Evolutionary conservation across 1,140 invertebrate genomes (phyloP).

Genomic region (Dinothrombium tinctorium): DNA sequence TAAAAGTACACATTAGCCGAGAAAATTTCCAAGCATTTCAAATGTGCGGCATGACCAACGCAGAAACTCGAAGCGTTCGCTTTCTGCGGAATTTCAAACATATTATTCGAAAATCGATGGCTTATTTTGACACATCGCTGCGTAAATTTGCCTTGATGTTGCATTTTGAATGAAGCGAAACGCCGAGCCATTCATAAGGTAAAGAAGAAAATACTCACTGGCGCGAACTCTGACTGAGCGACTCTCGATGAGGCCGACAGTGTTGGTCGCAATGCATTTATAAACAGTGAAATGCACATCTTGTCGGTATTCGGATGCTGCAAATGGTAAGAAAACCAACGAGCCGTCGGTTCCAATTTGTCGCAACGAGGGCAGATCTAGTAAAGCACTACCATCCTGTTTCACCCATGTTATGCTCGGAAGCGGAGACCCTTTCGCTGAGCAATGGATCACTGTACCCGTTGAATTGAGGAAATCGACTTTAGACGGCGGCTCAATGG

Average conservation of each 20-base stretch:
- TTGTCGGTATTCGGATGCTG: slow-evolving; percentile 13
- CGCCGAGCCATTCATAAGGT: too few relatives aligned
- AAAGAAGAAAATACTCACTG: too few relatives aligned
- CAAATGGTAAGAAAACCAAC: slow-evolving; percentile 26
- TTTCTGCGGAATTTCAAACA: too few relatives aligned
- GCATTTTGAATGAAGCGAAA: too few relatives aligned
- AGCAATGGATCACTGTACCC: slow-evolving; percentile 70
- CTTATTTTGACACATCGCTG: too few relatives aligned
- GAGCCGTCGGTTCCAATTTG: slow-evolving; percentile 48
- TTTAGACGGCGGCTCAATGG: slow-evolving; percentile 65
- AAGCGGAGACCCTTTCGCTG: slow-evolving; percentile 61
- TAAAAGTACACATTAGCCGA: too few relatives aligned
- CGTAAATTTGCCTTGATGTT: too few relatives aligned
- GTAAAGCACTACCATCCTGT: slow-evolving; percentile 32
- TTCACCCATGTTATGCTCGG: slow-evolving; percentile 58
- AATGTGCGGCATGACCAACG: too few relatives aligned
- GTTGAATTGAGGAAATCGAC: slow-evolving; percentile 83
- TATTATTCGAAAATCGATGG: too few relatives aligned
- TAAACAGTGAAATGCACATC: slow-evolving; percentile 19
- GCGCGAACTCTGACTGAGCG: slow-evolving; percentile 21
- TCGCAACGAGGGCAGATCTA: slow-evolving; percentile 36
- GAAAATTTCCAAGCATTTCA: too few relatives aligned
- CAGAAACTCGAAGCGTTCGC: too few relatives aligned
- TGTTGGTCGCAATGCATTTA: slow-evolving; percentile 22
- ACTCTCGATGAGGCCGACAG: slow-evolving; percentile 22